Evolutionary conservation across 2,888 invertebrate species (phyloP), one percentile per base, ranked within the genome.

Genomic region (Steinernema carpocapsae): DNA sequence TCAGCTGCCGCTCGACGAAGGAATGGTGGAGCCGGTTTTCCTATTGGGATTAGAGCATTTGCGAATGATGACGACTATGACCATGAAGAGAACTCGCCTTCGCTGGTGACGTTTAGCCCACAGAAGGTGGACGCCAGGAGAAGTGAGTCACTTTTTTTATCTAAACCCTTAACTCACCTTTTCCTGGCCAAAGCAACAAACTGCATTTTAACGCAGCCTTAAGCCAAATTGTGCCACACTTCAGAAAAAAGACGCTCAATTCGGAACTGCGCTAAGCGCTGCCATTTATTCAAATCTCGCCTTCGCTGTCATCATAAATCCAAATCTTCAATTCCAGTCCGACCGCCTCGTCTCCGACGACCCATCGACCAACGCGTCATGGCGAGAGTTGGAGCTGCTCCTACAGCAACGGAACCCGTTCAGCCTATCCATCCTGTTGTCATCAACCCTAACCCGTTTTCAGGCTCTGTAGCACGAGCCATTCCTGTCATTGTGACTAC

Each of bases 101-200:
- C 77, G 17, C 24, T 77, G 72, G 78, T 77, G 43, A 77, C 78
- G 6, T 77, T 77, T 52, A 48, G 19, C n/a, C 48, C 48, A 6
- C 48, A 48, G n/a, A 48, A 19, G n/a, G 7, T 19, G 6, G 48
- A 48, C 17, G 10, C 4, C 4, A 6, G n/a, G 3, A 48, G 48
- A 48, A 19, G 48, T 48, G n/a, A 6, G 48, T 4, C 19, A 17
- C 7, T 17, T 19, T 6, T 48, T n/a, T n/a, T n/a, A n/a, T n/a
- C n/a, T n/a, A n/a, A n/a, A n/a, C n/a, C n/a, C n/a, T n/a, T n/a
- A n/a, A n/a, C n/a, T n/a, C n/a, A n/a, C n/a, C n/a, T n/a, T n/a
- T n/a, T n/a, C n/a, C n/a, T n/a, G n/a, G n/a, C n/a, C n/a, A n/a
- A n/a, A n/a, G n/a, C n/a, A n/a, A n/a, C n/a, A n/a, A n/a, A n/a